These are phyloP conservation scores for Ips typographus DNA, from an alignment of 1,140 invertebrate species.

Conservation along the genomic window DNA sequence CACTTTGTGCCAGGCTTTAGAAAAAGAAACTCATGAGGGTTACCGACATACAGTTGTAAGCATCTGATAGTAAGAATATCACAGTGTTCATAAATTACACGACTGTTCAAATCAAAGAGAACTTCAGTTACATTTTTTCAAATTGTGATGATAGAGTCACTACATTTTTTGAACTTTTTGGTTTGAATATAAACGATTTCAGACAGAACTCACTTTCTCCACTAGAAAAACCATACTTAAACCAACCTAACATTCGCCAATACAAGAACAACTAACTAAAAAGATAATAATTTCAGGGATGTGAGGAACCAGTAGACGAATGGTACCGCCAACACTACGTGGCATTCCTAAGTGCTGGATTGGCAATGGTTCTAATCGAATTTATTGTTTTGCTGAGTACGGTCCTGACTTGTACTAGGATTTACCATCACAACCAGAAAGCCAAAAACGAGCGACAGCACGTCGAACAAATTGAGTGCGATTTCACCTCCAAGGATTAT, in stretches of 20 bases:
- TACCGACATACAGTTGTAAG: constrained; percentile 64
- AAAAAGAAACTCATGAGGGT: constrained; percentile 60
- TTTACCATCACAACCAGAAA: constrained; percentile 48
- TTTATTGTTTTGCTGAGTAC: constrained; percentile 68
- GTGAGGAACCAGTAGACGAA: constrained; percentile 67
- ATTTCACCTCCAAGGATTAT: constrained; percentile 20
- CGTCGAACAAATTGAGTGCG: constrained; percentile 14
- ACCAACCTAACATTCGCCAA: not conserved
- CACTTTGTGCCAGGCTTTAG: constrained; percentile 69
- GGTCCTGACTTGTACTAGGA: constrained; percentile 66
- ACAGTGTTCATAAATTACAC: not conserved
- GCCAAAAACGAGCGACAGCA: constrained; percentile 38
- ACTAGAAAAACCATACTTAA: not conserved
- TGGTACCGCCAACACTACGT: constrained; percentile 79
- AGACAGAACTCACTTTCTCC: not conserved
- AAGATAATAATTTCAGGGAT: constrained; percentile 64
- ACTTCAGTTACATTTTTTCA: too few relatives aligned
- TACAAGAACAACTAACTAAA: too few relatives aligned
- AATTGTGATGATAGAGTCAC: too few relatives aligned
- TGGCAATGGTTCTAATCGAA: constrained; percentile 68
- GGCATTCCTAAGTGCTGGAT: constrained; percentile 65
- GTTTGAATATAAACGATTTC: too few relatives aligned
- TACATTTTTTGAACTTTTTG: too few relatives aligned
- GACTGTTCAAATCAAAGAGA: not conserved
- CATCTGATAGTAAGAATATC: not conserved